These are phyloP conservation scores for Amphiduros pacificus DNA, from an alignment of 2,888 invertebrate species.

Conservation along the genomic window DNA sequence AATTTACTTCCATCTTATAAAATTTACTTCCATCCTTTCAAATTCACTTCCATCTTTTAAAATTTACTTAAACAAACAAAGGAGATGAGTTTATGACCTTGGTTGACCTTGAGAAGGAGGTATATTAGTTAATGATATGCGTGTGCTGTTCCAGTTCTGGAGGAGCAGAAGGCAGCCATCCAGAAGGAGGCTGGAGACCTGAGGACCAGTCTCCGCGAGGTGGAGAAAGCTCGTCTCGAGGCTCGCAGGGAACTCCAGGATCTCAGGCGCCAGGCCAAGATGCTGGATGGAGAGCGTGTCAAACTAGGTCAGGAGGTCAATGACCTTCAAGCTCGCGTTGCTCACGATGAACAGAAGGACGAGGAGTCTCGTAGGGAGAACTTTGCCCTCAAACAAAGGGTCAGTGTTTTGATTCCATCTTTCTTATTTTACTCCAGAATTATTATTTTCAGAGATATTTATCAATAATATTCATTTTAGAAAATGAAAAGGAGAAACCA, in stretches of 20 bases:
- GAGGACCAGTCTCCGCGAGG: slow-evolving; percentile 70
- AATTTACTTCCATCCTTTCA: too few relatives aligned
- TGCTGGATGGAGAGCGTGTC: slow-evolving; percentile 56
- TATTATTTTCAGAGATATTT: too few relatives aligned
- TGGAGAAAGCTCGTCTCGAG: slow-evolving; percentile 74
- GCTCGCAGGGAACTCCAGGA: slow-evolving; percentile 71
- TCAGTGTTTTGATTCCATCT: slow-evolving; percentile 22
- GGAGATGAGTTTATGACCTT: too few relatives aligned
- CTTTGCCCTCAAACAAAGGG: slow-evolving; percentile 61
- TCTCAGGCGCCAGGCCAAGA: slow-evolving; percentile 56
- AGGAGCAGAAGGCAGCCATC: slow-evolving; percentile 75
- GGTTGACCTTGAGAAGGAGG: background rate
- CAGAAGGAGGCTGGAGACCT: slow-evolving; percentile 78
- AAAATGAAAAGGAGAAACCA: too few relatives aligned
- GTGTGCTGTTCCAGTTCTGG: slow-evolving; percentile 76
- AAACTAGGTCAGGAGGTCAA: slow-evolving; percentile 58
- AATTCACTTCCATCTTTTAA: too few relatives aligned
- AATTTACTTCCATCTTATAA: too few relatives aligned
- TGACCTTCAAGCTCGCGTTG: slow-evolving; percentile 57
- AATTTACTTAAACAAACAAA: too few relatives aligned
- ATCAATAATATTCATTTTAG: too few relatives aligned
- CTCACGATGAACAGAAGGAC: slow-evolving; percentile 59
- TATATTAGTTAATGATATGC: too few relatives aligned
- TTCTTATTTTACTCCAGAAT: background rate
- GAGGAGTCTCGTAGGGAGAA: slow-evolving; percentile 57